Percentiles rank a stretch among this genome's conserved stretches.
Conservation (phyloP, 2,113 vertebrate genomes). For the Cyphomyrus plagiostoma region DNA sequence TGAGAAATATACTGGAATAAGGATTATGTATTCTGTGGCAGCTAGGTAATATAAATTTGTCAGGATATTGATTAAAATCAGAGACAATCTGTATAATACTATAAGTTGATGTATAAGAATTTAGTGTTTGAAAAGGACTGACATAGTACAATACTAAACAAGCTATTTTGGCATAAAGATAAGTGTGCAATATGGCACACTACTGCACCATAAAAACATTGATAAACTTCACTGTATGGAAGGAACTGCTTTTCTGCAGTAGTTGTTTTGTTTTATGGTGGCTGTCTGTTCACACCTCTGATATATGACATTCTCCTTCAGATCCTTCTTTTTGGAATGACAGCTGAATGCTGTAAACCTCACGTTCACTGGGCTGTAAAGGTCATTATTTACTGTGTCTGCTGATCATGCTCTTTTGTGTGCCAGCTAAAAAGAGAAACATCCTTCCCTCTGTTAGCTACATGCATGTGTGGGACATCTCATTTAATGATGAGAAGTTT, state of each 20-base stretch:
- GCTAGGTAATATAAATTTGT: neutral
- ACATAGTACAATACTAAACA: neutral
- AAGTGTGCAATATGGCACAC: neutral
- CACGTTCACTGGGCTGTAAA: slow-evolving; percentile 9
- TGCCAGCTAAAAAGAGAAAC: slow-evolving; percentile 26
- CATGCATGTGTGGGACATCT: neutral
- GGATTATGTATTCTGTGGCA: neutral
- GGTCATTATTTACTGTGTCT: slow-evolving; percentile 32
- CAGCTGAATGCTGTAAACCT: slow-evolving; percentile 35
- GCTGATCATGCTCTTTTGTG: slow-evolving; percentile 16
- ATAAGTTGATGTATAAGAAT: neutral
- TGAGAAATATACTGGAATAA: neutral
- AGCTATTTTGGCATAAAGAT: neutral
- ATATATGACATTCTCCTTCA: slow-evolving; percentile 23
- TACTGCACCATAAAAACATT: neutral
- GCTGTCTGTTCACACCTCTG: neutral
- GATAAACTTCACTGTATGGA: neutral
- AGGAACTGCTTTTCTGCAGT: neutral
- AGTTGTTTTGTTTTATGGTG: neutral
- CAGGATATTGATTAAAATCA: neutral
- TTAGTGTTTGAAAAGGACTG: neutral
- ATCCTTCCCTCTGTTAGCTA: neutral
- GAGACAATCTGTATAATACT: neutral
- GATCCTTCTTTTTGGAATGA: slow-evolving; percentile 35
- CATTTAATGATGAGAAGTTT: neutral